Conservation (phyloP, 1,140 invertebrate genomes). For the Brachionus asplanchnoidis region DNA sequence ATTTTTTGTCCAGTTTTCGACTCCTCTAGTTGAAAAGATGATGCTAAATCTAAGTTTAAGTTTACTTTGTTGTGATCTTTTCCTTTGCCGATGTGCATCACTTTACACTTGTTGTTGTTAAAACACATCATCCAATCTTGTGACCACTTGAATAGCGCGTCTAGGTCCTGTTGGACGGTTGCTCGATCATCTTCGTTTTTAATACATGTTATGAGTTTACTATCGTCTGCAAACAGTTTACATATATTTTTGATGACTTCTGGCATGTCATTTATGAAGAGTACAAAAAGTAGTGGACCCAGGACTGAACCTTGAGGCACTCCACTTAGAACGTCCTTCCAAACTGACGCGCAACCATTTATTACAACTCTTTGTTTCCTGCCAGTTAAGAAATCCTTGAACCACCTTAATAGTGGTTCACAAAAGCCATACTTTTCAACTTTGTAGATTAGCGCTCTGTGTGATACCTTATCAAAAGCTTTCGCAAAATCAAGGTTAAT, state of each 20-base stretch:
- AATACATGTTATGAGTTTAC: neutral
- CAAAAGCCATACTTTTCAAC: conserved; percentile 33
- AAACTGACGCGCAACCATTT: conserved; percentile 37
- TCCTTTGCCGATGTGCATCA: neutral
- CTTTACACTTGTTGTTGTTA: neutral
- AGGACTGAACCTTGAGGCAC: conserved; percentile 45
- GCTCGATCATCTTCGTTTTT: neutral
- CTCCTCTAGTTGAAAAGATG: too few relatives aligned
- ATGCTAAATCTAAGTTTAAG: too few relatives aligned
- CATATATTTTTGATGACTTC: conserved; percentile 44
- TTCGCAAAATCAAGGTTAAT: conserved; percentile 44
- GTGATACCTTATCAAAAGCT: conserved; percentile 44
- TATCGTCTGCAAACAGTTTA: neutral
- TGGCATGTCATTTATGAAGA: neutral
- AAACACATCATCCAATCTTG: neutral
- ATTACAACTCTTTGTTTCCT: conserved; percentile 42
- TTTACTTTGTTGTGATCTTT: neutral
- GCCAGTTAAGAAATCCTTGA: conserved; percentile 16
- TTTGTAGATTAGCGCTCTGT: conserved; percentile 40
- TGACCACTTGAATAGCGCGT: neutral
- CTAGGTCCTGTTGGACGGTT: neutral
- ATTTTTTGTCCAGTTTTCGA: too few relatives aligned
- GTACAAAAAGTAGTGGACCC: conserved; percentile 43
- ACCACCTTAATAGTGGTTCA: conserved; percentile 41
- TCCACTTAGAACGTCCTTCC: conserved; percentile 42